Percentiles rank a stretch among this genome's conserved stretches.
phyloP scores from a whole-genome alignment of 2,888 invertebrate genomes.

The Hypomecis atomaria region DNA sequence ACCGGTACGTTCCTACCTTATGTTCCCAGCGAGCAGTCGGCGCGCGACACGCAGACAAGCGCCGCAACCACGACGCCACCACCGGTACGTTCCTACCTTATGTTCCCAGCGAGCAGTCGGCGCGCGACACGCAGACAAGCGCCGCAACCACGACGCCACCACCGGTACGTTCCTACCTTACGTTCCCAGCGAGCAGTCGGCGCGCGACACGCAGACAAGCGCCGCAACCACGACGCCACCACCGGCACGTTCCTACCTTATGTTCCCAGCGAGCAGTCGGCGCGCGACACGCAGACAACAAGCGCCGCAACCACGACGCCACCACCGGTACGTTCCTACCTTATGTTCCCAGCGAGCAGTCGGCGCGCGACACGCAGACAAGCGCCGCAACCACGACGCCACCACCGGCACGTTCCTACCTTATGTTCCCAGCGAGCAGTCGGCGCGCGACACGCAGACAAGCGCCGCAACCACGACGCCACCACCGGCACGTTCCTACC shows the following conservation, averaged over 20 bases:
- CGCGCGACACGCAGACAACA: conserved; percentile 54
- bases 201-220: conserved; percentile 53
- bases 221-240: conserved; percentile 55
- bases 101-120: no score
- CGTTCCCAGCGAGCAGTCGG: no score
- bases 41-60: conserved; percentile 53
- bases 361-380: conserved; percentile 54
- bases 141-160: conserved; percentile 55
- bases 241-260: conserved; percentile 47
- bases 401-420: conserved; percentile 51
- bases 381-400: conserved; percentile 53
- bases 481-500: conserved; percentile 51
- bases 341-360: no score
- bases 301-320: conserved; percentile 53
- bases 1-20: conserved; percentile 47
- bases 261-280: no score
- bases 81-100: conserved; percentile 47
- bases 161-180: conserved; percentile 47
- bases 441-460: conserved; percentile 54
- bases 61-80: conserved; percentile 55
- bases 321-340: conserved; percentile 51
- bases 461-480: conserved; percentile 53
- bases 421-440: no score
- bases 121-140: conserved; percentile 53
- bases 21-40: no score